Conservation (phyloP, 2,888 invertebrate genomes). For the Mactromeris polynyma region DNA sequence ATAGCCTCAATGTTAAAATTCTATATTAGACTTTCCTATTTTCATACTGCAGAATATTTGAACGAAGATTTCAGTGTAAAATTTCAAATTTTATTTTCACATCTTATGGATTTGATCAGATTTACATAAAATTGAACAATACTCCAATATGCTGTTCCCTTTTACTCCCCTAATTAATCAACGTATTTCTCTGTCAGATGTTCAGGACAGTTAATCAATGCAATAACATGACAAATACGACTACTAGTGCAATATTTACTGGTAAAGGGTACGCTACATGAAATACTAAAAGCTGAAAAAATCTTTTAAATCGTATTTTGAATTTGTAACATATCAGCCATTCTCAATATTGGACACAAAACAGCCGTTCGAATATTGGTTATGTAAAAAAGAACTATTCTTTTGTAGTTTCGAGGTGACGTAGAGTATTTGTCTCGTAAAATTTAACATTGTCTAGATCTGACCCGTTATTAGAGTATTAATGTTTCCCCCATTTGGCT, state of each 20-base stretch:
- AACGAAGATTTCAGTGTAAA: too few relatives aligned
- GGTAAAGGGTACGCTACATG: slow-evolving; percentile 35
- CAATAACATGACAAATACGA: slow-evolving; percentile 39
- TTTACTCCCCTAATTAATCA: not conserved
- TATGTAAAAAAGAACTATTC: too few relatives aligned
- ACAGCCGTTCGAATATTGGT: not conserved
- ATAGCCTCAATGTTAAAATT: not conserved
- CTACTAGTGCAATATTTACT: slow-evolving; percentile 42
- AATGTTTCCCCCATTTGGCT: not conserved
- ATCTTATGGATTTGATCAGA: not conserved
- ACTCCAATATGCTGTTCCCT: not conserved
- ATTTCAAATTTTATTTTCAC: too few relatives aligned
- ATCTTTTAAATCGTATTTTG: not conserved
- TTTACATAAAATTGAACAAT: not conserved
- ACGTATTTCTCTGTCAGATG: not conserved
- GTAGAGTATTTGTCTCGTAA: not conserved
- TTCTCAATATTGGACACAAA: slow-evolving; percentile 9
- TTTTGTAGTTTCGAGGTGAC: too few relatives aligned
- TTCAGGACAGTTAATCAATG: slow-evolving; percentile 1
- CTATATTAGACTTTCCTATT: not conserved
- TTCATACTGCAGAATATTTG: too few relatives aligned
- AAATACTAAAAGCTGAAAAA: not conserved
- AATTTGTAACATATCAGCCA: not conserved
- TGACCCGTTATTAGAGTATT: not conserved
- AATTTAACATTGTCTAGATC: not conserved